Base-by-base conservation (phyloP, 2,888 invertebrate species). In the Dynastes tityus region DNA sequence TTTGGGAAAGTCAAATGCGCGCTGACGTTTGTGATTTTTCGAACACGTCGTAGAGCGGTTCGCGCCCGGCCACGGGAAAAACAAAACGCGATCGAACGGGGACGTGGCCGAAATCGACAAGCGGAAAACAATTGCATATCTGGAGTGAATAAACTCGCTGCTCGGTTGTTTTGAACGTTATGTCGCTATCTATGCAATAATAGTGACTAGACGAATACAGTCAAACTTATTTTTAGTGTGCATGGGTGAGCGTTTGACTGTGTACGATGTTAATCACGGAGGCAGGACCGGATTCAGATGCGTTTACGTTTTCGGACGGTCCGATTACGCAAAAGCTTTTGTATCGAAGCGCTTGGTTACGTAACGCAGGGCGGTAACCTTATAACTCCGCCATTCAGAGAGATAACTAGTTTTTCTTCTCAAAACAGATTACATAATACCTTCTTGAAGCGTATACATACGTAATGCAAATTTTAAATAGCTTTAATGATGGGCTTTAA, bases 121-220 rank as follows among this genome's bases (percentile, higher is more conserved):
- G 13, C n/a, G 61, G 71, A 51, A 58, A 80, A 81, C 75, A 78
- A 81, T 81, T 85, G 86, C 84, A 83, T 84, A 85, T 85, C 83
- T 84, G 85, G 83, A 87, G 87, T 87, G 87, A 86, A 86, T 87
- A 87, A 87, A 87, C 87, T 84, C 87, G 81, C 81, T 81, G 81
- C 67, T 81, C 67, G 67, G 67, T 67, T 86, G 86, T 87, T 86
- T 87, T 86, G 86, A 84, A 84, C 85, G 85, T 85, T 85, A 84
- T 85, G 83, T 83, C 81, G 85, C 86, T 87, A 87, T 87, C 88
- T 88, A 87, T 88, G 86, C 87, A 88, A 87, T 87, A 88, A 87
- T 88, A 87, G 88, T 84, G 87, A 87, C 87, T 87, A 88, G 88
- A 87, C 87, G 86, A 88, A 85, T 86, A 85, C 83, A 83, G 85